Base-by-base conservation (phyloP, 1,140 invertebrate species). In the Steinernema khuongi region DNA sequence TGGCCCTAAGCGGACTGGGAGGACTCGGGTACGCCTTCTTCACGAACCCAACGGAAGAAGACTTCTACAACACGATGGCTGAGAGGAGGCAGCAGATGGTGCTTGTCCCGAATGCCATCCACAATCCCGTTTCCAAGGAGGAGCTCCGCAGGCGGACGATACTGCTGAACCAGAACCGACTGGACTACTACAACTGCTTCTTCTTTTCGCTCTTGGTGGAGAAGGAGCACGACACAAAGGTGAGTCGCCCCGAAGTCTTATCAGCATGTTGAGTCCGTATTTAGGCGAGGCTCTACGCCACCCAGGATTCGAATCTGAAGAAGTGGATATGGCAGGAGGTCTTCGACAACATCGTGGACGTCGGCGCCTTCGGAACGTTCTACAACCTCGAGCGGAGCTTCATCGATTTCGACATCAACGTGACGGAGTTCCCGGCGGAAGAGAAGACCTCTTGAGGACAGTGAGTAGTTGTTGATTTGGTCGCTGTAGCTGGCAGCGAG, bases 111-210 rank as follows among this genome's bases (percentile, higher is more conserved):
- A 67, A 69, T n/a, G 22, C 71, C 11, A 74, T 74, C n/a, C 79
- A 81, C 68, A 81, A 29, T 78, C 32, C 29, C 2, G 30, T 44
- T 69, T 32, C 36, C 76, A 74, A 80, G 31, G 69, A 1, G 0
- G 71, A 78, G 26, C 50, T 81, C 4, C 7, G 30, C 18, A 29
- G 36, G 29, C n/a, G 79, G 28, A 82, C 80, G 0, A 22, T 29
- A 30, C 70, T 82, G 18, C 26, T 81, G 17, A 83, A 82, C 68
- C 72, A 80, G 19, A 67, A 77, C 14, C 22, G 81, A 31, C 70
- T 83, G 14, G 77, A 80, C 36, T 76, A 79, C 67, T 81, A 81
- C 71, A 72, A 81, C 50, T 75, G 78, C 33, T 73, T 79, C 66
- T 68, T 81, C 18, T 81, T 80, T 43, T 82, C 80, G 1, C 31